Conservation (phyloP, 1,140 invertebrate species). For the Drosophila quadrilineata region DNA sequence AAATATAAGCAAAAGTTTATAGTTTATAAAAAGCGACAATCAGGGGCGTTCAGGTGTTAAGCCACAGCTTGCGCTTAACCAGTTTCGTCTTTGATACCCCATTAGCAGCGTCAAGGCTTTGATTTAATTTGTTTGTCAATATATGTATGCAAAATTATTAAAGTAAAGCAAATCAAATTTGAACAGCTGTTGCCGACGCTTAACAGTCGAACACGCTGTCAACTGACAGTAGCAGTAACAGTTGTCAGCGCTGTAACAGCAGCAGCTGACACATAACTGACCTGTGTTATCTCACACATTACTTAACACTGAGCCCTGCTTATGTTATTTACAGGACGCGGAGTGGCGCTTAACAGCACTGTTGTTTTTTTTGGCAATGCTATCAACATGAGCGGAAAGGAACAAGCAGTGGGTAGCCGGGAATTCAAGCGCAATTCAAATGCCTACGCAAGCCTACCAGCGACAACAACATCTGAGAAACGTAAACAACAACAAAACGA, state of each 20-base stretch:
- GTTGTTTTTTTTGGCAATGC: constrained; percentile 63
- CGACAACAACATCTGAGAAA: constrained; percentile 26
- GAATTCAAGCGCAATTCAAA: constrained; percentile 70
- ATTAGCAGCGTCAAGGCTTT: constrained; percentile 5
- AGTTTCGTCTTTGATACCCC: background rate
- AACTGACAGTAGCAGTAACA: background rate
- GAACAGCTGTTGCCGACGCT: background rate
- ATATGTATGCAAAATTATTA: too few species aligned
- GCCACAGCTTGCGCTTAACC: background rate
- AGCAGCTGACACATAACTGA: constrained; percentile 1
- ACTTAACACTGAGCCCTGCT: background rate
- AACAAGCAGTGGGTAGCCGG: constrained; percentile 53
- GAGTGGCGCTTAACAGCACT: constrained; percentile 24
- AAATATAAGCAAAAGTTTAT: too few species aligned
- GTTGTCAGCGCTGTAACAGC: background rate
- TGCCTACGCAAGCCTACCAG: constrained; percentile 63
- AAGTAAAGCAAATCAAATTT: too few species aligned
- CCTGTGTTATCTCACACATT: background rate
- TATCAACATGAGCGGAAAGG: constrained; percentile 62
- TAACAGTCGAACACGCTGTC: too few species aligned
- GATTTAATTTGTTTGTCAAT: background rate
- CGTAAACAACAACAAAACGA: constrained; percentile 23
- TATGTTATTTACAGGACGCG: constrained; percentile 12
- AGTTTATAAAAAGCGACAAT: constrained; percentile 12
- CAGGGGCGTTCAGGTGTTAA: constrained; percentile 23